These are phyloP conservation scores for Chamaetylas fuelleborni DNA, from an alignment of 2,113 vertebrate genomes.

Conservation along the genomic window DNA sequence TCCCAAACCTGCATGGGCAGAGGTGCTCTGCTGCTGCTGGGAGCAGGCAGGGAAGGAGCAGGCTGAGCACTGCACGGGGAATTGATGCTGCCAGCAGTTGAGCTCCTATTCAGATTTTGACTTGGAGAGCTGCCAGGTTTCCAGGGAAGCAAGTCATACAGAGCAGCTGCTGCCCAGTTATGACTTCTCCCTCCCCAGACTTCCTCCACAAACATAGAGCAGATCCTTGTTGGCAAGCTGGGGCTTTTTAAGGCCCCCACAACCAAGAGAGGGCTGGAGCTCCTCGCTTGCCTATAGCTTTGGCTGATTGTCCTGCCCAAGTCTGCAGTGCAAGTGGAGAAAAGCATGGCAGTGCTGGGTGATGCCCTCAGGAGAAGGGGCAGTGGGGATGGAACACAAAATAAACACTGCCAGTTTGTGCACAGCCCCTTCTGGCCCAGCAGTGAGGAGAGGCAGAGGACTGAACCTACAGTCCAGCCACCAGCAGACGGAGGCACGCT, in stretches of 20 bases:
- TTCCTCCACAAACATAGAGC: neutral
- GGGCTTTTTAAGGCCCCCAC: neutral
- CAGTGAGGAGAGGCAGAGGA: neutral
- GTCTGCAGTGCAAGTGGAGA: neutral
- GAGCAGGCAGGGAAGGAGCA: neutral
- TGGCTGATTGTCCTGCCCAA: neutral
- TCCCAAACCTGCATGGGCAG: neutral
- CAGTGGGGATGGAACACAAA: neutral
- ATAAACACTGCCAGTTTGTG: neutral
- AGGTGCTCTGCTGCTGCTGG: neutral
- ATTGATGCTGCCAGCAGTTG: neutral
- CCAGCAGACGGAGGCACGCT: neutral
- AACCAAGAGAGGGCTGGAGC: neutral
- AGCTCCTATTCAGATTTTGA: neutral
- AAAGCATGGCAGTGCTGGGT: neutral
- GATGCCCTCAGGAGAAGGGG: neutral
- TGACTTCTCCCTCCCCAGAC: slow-evolving; percentile 8
- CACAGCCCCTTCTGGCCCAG: neutral
- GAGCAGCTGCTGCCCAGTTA: slow-evolving; percentile 49
- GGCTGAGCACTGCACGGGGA: neutral
- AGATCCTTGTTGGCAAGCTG: neutral
- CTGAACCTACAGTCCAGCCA: neutral
- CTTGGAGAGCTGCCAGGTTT: slow-evolving; percentile 58
- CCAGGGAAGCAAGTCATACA: slow-evolving; percentile 40
- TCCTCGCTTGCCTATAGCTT: neutral